Evolutionary conservation across 1,140 invertebrate genomes (phyloP), one percentile per base, ranked within the genome.

Genomic region (Periplaneta americana): DNA sequence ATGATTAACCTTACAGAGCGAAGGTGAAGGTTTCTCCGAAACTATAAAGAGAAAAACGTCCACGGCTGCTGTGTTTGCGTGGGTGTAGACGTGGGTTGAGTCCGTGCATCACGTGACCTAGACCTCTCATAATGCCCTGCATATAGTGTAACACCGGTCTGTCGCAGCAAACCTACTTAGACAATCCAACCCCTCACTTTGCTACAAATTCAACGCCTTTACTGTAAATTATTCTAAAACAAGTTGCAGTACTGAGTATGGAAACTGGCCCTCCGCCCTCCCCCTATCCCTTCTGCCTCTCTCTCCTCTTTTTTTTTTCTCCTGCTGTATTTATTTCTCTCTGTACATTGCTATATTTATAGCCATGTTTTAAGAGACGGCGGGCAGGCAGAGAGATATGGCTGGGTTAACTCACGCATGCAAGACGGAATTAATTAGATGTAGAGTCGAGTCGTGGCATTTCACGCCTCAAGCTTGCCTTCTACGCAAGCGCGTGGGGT

Each of bases 301-400:
- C n/a, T n/a, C n/a, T n/a, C n/a, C n/a, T n/a, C n/a, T n/a, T n/a
- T n/a, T n/a, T n/a, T n/a, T n/a, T n/a, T n/a, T n/a, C n/a, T 66
- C 48, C 9, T 66, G 22, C 28, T 11, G 48, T 66, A 66, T 66
- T 66, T 66, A 34, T 77, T 34, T 77, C 75, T 36, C 17, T 34
- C 75, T 36, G 75, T 77, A 77, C 75, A 77, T 77, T 77, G 33
- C 75, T 31, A 36, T 77, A 77, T 77, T 77, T 77, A 77, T 77
- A 36, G 35, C 33, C 75, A 36, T 77, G 75, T 77, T 77, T 66
- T 36, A 77, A 35, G 33, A 77, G 75, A 77, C n/a, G 75, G 33
- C 35, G 75, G 57, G n/a, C 48, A 66, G 48, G n/a, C 48, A n/a
- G 28, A 66, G 48, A 66, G 48, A 66, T 66, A 66, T 66, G 48